A percentile compares a stretch with the other conserved stretches of the same genome.
Evolutionary conservation across 1,140 invertebrate genomes (phyloP).

Genomic region (Trissolcus basalis): DNA sequence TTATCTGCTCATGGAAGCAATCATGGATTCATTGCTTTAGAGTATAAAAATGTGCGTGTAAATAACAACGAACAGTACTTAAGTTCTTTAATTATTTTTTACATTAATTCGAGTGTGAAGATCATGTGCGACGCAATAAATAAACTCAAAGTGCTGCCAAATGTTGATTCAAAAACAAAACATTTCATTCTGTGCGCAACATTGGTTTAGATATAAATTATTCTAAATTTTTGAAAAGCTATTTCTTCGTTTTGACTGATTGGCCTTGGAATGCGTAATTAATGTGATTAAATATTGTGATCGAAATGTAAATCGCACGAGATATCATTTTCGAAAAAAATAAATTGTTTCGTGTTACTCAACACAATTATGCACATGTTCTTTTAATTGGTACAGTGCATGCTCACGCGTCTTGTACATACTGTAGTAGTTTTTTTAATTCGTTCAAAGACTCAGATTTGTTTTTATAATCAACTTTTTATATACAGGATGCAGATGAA

Average conservation of each 20-base stretch:
- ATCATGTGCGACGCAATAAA: no score
- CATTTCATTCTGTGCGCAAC: no score
- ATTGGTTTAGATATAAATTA: no score
- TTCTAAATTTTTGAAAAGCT: no score
- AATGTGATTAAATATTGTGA: no score
- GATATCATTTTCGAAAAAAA: no score
- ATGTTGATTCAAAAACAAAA: no score
- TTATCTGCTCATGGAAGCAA: neutral
- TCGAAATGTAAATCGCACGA: no score
- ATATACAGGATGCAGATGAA: neutral
- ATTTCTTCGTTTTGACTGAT: no score
- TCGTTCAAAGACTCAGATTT: conserved; percentile 23
- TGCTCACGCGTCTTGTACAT: conserved; percentile 50
- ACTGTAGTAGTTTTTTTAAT: conserved; percentile 45
- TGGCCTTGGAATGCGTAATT: no score
- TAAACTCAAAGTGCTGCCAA: no score
- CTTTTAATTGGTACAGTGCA: conserved; percentile 40
- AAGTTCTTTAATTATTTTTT: conserved; percentile 21
- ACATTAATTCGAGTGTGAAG: neutral
- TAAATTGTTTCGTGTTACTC: conserved; percentile 39
- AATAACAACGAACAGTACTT: conserved; percentile 39
- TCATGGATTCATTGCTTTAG: conserved; percentile 24
- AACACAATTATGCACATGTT: conserved; percentile 9
- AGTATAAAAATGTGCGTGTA: conserved; percentile 25
- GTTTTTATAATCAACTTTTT: conserved; percentile 21